phyloP scores from a whole-genome alignment of 2,888 invertebrate genomes.

The Oligia fasciuncula region DNA sequence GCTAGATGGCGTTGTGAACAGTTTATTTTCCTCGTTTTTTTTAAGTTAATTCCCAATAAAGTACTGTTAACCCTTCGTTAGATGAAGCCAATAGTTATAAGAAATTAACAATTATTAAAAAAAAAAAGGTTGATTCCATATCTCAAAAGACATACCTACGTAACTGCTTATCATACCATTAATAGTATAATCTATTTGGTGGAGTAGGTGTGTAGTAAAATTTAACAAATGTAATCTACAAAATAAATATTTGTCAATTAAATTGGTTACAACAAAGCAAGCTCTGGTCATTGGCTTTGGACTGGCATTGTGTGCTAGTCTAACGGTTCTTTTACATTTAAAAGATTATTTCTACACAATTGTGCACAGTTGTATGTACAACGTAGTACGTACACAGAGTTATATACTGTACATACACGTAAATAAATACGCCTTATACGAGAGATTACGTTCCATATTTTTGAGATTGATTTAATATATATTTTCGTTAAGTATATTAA shows the following conservation, averaged over 20 bases:
- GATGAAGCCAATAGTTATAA: not conserved
- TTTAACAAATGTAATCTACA: constrained; percentile 17
- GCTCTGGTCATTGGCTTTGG: constrained; percentile 67
- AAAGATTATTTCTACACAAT: constrained; percentile 61
- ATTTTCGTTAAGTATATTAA: not conserved
- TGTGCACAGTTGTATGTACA: constrained; percentile 43
- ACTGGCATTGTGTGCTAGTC: constrained; percentile 61
- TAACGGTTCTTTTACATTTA: constrained; percentile 65
- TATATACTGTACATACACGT: not conserved
- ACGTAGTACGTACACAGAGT: not conserved
- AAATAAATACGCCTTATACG: not conserved
- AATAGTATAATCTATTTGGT: constrained; percentile 25
- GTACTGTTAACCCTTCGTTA: not conserved
- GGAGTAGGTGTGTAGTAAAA: constrained; percentile 11
- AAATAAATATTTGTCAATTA: constrained; percentile 56
- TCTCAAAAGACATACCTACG: not conserved
- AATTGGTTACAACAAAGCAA: constrained; percentile 54
- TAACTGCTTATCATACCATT: not conserved
- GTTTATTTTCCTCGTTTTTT: constrained; percentile 20
- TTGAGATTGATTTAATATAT: not conserved
- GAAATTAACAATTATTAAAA: not conserved
- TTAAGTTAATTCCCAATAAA: not conserved
- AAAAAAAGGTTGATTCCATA: not conserved
- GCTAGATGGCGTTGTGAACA: constrained; percentile 82
- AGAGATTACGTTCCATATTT: not conserved